Percentiles rank a stretch among this genome's conserved stretches.
Conservation (phyloP, 2,797 vertebrate species). For the Argya squamiceps region DNA sequence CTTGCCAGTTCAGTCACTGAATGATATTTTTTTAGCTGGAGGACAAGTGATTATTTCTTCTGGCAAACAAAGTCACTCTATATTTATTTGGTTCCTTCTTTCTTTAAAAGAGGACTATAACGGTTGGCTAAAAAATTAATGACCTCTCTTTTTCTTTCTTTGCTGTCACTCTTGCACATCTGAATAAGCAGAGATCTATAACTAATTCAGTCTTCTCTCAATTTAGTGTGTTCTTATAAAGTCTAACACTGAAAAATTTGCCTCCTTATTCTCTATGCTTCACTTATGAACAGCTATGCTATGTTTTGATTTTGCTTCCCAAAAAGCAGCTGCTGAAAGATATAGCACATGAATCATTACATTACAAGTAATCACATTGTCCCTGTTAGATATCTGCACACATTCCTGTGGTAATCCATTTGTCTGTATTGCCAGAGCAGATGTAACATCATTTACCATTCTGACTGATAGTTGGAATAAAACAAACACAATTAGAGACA, state of each 20-base stretch:
- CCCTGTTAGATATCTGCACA: neutral
- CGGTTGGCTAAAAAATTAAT: neutral
- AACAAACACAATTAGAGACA: neutral
- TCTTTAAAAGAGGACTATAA: neutral
- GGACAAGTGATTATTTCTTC: neutral
- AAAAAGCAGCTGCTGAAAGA: neutral
- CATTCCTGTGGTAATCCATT: constrained; percentile 19
- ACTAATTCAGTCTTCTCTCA: neutral
- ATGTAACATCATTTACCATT: constrained; percentile 38
- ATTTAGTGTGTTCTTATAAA: neutral
- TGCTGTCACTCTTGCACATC: neutral
- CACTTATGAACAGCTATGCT: neutral
- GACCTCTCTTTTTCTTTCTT: neutral
- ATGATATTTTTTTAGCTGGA: neutral
- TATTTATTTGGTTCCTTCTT: neutral
- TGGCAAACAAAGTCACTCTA: neutral
- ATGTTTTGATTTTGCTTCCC: neutral
- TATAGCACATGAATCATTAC: neutral
- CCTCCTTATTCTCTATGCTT: neutral
- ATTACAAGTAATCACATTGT: constrained; percentile 1
- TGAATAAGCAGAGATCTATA: neutral
- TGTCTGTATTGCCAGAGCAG: neutral
- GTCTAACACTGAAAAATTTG: neutral
- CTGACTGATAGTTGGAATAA: constrained; percentile 17
- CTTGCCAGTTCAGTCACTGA: neutral